phyloP scores from a whole-genome alignment of 1,140 invertebrate species.

The Zaprionus tsacasi region DNA sequence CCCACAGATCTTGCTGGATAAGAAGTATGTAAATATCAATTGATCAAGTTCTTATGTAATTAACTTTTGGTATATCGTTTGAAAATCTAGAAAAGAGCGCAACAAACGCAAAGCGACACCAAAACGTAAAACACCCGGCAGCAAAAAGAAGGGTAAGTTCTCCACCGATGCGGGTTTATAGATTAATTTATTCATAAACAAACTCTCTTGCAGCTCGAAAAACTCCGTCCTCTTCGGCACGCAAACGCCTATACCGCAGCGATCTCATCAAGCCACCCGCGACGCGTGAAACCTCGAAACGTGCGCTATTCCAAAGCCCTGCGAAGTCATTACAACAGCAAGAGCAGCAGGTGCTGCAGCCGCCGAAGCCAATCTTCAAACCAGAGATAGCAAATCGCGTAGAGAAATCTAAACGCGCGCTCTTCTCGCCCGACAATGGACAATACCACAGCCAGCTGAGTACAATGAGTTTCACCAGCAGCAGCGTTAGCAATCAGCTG shows the following conservation, averaged over 20 bases:
- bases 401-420: constrained; percentile 85
- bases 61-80: not conserved
- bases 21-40: constrained; percentile 61
- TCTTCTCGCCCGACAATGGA: constrained; percentile 84
- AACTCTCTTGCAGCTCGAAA: constrained; percentile 57
- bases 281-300: constrained; percentile 85
- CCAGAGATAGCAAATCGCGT: constrained; percentile 80
- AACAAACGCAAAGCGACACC: constrained; percentile 77
- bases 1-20: constrained; percentile 79
- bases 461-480: constrained; percentile 4
- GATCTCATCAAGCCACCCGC: constrained; percentile 74
- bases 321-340: constrained; percentile 68
- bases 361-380: constrained; percentile 67
- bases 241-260: constrained; percentile 78
- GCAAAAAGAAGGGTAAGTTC: constrained; percentile 75
- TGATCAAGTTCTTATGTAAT: not conserved
- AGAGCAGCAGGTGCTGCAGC: constrained; percentile 60
- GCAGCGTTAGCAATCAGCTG: constrained; percentile 60
- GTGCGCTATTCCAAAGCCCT: constrained; percentile 88
- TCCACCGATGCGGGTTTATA: constrained; percentile 2
- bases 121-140: constrained; percentile 77
- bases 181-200: not conserved
- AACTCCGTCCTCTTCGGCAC: constrained; percentile 84
- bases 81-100: constrained; percentile 60
- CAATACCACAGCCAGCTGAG: not conserved